A percentile compares a stretch with the other conserved stretches of the same genome.
Conservation (phyloP, 2,113 vertebrate genomes). For the Formicarius rufipectus region DNA sequence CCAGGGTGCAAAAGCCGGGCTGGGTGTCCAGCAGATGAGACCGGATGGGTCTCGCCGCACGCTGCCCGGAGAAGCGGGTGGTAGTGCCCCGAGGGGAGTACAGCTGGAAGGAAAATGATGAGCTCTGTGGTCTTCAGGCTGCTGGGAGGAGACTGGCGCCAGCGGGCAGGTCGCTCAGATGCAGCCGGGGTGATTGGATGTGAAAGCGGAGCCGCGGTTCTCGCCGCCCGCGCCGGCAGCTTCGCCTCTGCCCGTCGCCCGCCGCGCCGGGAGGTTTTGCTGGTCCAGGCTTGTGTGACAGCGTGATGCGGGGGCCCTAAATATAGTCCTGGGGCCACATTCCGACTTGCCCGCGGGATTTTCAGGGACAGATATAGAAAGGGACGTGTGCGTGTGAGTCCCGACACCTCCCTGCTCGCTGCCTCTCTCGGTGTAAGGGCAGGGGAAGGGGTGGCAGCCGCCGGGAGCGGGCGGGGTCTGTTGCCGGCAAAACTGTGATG, state of each 20-base stretch:
- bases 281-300: neutral
- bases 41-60: rapidly evolving
- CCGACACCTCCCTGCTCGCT: neutral
- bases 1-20: rapidly evolving
- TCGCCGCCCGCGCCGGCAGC: neutral
- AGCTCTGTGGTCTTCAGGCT: neutral
- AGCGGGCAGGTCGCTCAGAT: neutral
- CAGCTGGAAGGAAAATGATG: neutral
- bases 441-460: neutral
- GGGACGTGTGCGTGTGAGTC: neutral
- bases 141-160: neutral
- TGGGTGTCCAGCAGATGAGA: neutral
- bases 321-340: neutral
- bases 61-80: neutral
- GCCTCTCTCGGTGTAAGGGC: neutral
- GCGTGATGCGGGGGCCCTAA: rapidly evolving
- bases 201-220: neutral
- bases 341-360: neutral
- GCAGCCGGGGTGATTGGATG: conserved; percentile 19
- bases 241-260: neutral
- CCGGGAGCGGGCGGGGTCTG: neutral
- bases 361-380: neutral
- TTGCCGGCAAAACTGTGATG: rapidly evolving
- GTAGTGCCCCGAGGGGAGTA: neutral
- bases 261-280: neutral